Evolutionary conservation across 2,113 vertebrate genomes (phyloP), one percentile per base, ranked within the genome.

Genomic region (Poeciliopsis turrubarensis): DNA sequence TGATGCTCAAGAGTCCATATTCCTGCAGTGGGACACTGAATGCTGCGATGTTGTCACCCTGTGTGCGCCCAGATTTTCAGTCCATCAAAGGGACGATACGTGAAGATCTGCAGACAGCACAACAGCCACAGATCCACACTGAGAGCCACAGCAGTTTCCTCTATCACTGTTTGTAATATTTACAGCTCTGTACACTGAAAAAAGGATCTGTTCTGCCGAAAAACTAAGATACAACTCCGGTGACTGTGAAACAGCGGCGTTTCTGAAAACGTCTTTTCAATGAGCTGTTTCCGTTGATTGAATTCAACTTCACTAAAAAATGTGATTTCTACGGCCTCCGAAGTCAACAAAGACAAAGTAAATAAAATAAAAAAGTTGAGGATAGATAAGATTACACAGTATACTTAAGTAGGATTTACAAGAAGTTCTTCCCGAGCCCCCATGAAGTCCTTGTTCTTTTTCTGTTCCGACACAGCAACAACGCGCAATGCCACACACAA

Each of bases 131-230:
- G 86, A 67, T 89, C 69, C 75, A 65, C 78, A 54, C 61, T 41
- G 8, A 27, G 37, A 26, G 76, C 79, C 80, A 71, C 84, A 65
- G 75, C 81, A 73, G 79, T 30, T 73, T 65, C 34, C 67, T 73
- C 60, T 68, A 62, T 82, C 85, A 82, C 72, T 75, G 85, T 83
- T 82, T 71, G 78, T 81, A 34, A 63, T 95, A 94, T 95, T 93
- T 95, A 95, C 93, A 95, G 81, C 78, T 88, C 82, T 94, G 88
- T 93, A 94, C 93, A 94, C 66, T 74, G 79, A 77, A 68, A 79
- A 89, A 57, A 57, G 51, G 11, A 73, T 29, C 57, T 87, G 73
- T 80, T 69, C 67, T 15, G 79, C 70, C 66, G 78, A 72, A 81
- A 75, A 75, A 76, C 8, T 19, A 63, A 66, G 17, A 32, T 31